A percentile compares a stretch with the other conserved stretches of the same genome.
Evolutionary conservation across 2,113 vertebrate species (phyloP).

Genomic region (human (Homo sapiens)): DNA sequence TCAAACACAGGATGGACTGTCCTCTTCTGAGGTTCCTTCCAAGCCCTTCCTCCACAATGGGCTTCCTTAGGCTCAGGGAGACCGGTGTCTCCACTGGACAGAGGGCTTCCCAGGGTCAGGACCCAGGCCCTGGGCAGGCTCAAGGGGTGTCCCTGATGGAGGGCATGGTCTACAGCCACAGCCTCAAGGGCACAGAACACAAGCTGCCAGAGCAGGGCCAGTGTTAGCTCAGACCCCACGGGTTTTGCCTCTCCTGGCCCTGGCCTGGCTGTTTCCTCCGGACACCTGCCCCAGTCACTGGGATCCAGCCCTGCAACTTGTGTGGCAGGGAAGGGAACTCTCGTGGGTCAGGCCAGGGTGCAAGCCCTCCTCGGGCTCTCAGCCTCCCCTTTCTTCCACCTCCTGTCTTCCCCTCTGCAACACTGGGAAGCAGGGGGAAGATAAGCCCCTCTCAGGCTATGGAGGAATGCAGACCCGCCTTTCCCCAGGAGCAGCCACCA

Average conservation of each 20-base stretch:
- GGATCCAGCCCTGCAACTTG: not conserved
- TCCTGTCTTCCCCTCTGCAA: not conserved
- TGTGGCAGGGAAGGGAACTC: not conserved
- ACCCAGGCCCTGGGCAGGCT: not conserved
- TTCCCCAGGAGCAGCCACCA: not conserved
- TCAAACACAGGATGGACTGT: not conserved
- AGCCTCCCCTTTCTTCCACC: not conserved
- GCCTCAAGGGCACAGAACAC: not conserved
- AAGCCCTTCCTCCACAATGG: not conserved
- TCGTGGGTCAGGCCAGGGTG: not conserved
- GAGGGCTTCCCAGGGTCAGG: not conserved
- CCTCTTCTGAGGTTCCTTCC: not conserved
- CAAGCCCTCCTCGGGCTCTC: not conserved
- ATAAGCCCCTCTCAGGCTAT: not conserved
- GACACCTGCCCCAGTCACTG: not conserved
- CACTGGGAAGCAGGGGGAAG: not conserved
- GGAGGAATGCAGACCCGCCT: not conserved
- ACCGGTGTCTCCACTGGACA: not conserved
- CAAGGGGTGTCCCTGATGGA: too few species aligned
- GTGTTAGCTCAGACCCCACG: accelerated
- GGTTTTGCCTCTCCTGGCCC: not conserved
- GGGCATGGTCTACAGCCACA: accelerated
- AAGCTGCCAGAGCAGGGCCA: not conserved
- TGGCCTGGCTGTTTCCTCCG: not conserved
- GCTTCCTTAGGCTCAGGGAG: not conserved